Base-by-base conservation (phyloP, 2,888 invertebrate genomes). In the Caenorhabditis sp. region DNA sequence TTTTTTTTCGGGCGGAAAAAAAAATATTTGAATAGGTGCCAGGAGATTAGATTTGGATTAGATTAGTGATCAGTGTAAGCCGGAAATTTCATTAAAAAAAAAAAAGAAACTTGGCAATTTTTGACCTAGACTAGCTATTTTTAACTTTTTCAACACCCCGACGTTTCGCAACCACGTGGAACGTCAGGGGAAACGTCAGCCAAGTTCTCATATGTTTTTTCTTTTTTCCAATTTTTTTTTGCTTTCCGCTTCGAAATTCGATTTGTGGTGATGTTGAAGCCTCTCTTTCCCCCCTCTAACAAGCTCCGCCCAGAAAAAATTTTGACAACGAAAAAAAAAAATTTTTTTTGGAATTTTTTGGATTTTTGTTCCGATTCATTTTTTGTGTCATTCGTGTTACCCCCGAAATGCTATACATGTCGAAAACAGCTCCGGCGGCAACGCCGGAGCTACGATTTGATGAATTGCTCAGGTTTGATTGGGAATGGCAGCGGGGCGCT, bases 331-430 rank as follows among this genome's bases (percentile, higher is more conserved):
- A n/a, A n/a, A n/a, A n/a, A n/a, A n/a, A n/a, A n/a, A n/a, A n/a
- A n/a, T 44, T 4, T 32, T 56, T 37, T 55, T 50, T 26, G 28
- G 60, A 58, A 69, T 47, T 35, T 58, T n/a, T n/a, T n/a, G n/a
- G 68, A 68, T 35, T 69, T 69, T 44, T 69, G 47, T 47, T 47
- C 47, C 18, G 44, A 56, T n/a, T 40, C 40, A 18, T 58, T 69
- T 55, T 60, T 60, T 44, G n/a, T 44, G n/a, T n/a, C n/a, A n/a
- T n/a, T n/a, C 44, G 26, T 20, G 32, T 26, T 1, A 13, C 13
- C 24, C 32, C 32, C 40, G 13, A 22, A 67, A 76, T 76, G 76
- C 76, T 76, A 50, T 76, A 61, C 76, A 55, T 76, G 76, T 76
- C 67, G 44, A 67, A 61, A 76, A 53, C 76, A 60, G 76, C 76